These are phyloP conservation scores for Lamprotornis superbus DNA, from an alignment of 2,113 vertebrate genomes.

Conservation along the genomic window DNA sequence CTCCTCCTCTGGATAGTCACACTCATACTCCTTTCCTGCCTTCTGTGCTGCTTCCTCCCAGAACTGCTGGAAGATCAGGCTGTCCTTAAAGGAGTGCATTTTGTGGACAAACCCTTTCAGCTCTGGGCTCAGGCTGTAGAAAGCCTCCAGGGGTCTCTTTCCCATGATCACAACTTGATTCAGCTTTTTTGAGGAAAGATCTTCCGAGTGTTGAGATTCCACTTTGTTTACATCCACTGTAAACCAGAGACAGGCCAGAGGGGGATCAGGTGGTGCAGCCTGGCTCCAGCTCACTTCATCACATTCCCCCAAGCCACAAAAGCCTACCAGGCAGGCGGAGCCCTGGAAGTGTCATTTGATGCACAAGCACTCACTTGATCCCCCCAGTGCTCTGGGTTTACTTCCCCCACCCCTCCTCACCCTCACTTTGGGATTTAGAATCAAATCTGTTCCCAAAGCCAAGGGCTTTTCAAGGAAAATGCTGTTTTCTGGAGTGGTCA, in stretches of 20 bases:
- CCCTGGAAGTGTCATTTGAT: not conserved
- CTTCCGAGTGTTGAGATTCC: constrained; percentile 21
- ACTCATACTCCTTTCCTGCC: not conserved
- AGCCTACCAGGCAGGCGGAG: not conserved
- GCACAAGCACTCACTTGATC: not conserved
- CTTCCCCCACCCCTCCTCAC: not conserved
- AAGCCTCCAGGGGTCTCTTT: not conserved
- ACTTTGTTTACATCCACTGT: constrained; percentile 77
- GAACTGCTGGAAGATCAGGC: constrained; percentile 78
- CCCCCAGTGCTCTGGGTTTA: not conserved
- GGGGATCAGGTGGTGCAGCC: not conserved
- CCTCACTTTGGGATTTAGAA: not conserved
- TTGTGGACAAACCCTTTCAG: constrained; percentile 60
- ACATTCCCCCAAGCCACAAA: not conserved
- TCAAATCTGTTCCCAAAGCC: not conserved
- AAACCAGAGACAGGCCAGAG: not conserved
- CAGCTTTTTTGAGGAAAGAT: constrained; percentile 66
- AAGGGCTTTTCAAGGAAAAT: not conserved
- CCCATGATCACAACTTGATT: constrained; percentile 63
- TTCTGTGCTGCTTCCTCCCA: constrained; percentile 74
- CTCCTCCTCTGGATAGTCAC: not conserved
- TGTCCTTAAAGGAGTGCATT: constrained; percentile 71
- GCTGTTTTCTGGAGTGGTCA: not conserved
- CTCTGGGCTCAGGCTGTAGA: constrained; percentile 72
- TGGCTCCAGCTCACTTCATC: not conserved